phyloP scores from a whole-genome alignment of 1,140 invertebrate species.

The Cotesia glomerata region DNA sequence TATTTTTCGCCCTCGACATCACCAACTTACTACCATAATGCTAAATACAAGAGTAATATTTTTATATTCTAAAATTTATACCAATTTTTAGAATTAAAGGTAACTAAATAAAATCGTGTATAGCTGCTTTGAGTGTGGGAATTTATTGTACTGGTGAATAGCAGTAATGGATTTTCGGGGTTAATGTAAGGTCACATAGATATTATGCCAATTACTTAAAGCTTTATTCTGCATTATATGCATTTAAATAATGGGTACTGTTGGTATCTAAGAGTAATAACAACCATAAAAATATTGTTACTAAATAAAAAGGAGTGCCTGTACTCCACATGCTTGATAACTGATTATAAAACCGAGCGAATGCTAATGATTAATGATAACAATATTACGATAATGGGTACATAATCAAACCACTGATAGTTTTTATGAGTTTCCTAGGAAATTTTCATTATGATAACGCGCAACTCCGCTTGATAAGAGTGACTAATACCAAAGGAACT shows the following conservation, averaged over 20 bases:
- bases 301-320: slow-evolving; percentile 3
- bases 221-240: not conserved
- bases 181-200: not conserved
- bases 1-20: not conserved
- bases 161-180: slow-evolving; percentile 13
- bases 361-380: slow-evolving; percentile 1
- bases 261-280: not conserved
- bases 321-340: not conserved
- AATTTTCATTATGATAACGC: not conserved
- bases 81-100: too few relatives aligned
- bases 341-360: not conserved
- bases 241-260: not conserved
- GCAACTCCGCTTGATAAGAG: not conserved
- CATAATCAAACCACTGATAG: not conserved
- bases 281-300: not conserved
- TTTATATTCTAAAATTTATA: too few relatives aligned
- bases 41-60: too few relatives aligned
- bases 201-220: not conserved
- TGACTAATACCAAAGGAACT: not conserved
- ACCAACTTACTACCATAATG: not conserved
- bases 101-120: too few relatives aligned
- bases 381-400: not conserved
- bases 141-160: not conserved
- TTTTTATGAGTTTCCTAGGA: not conserved
- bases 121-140: too few relatives aligned